Base-by-base conservation (phyloP, 2,888 invertebrate genomes). In the Meiosimyza platycephala region DNA sequence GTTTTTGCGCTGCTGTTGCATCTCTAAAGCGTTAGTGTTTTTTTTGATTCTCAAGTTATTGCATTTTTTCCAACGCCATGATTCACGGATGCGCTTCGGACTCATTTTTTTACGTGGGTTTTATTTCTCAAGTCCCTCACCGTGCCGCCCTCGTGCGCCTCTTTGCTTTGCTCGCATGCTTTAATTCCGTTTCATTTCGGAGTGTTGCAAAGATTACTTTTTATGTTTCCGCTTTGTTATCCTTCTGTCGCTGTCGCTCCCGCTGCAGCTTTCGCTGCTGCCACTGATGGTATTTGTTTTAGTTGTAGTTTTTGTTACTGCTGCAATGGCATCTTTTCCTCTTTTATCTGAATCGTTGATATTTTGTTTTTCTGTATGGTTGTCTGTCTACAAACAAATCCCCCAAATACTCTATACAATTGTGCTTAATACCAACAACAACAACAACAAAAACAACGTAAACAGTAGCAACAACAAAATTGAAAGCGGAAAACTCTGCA, bases 141-240 rank as follows among this genome's bases (percentile, higher is more conserved):
- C 33, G 51, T 51, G 3, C 28, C 5, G 51, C 64, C 18, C 50
- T 16, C 51, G 13, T 51, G 18, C 57, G 18, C 16, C 13, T 22
- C 40, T 47, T 16, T 40, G 16, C 67, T n/a, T 33, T 13, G 67
- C 72, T 40, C 40, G 40, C 40, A 40, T 71, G 70, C 28, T 72
- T 73, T 66, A 65, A 62, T 60, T 74, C 74, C 76, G 74, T 75
- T 79, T 76, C 77, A 74, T 76, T 72, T 68, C 54, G 52, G 62
- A 55, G 66, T 63, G 60, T 68, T 76, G 75, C 68, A 74, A 79
- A 80, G 80, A 80, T 80, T 80, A 80, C 77, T 79, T 78, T 80
- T 80, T 80, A 80, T 80, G 79, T 79, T 78, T 80, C 80, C 80
- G 78, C 76, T 75, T 79, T 77, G 57, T 47, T 22, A 18, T 47